Conservation (phyloP, 1,140 invertebrate species). For the Hesperophylax magnus region DNA sequence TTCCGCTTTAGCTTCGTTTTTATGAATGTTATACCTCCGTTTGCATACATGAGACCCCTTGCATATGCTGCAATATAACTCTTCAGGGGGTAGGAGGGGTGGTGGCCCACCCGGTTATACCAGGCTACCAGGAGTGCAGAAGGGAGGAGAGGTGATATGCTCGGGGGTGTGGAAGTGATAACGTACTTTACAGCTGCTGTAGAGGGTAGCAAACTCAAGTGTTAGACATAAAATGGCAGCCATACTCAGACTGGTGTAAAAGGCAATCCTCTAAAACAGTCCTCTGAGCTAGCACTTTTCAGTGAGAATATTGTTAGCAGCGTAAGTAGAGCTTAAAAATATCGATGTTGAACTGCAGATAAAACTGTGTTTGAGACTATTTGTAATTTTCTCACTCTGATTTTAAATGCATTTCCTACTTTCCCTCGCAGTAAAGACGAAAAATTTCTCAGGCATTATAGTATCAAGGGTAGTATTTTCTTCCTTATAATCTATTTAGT, state of each 20-base stretch:
- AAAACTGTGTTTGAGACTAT: background rate
- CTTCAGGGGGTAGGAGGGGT: background rate
- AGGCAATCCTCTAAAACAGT: conserved; percentile 3
- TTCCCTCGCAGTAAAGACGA: too few relatives aligned
- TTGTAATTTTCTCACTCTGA: too few relatives aligned
- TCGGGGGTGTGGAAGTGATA: conserved; percentile 1
- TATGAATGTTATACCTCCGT: too few relatives aligned
- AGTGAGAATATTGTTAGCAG: background rate
- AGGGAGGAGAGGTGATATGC: too few relatives aligned
- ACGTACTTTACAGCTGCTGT: conserved; percentile 23
- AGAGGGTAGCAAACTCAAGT: conserved; percentile 3
- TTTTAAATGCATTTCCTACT: too few relatives aligned
- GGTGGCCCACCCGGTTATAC: too few relatives aligned
- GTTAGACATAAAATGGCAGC: conserved; percentile 20
- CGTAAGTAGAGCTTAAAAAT: background rate
- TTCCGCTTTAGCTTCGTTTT: too few relatives aligned
- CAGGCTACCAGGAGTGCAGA: too few relatives aligned
- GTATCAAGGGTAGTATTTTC: too few relatives aligned
- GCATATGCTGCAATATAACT: conserved; percentile 9
- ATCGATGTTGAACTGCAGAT: background rate
- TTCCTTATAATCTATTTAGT: too few relatives aligned
- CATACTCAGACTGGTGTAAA: background rate
- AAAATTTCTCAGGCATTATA: too few relatives aligned
- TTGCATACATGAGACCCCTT: background rate
- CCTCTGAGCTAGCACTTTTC: background rate